Percentiles rank a stretch among this genome's conserved stretches.
phyloP scores from a whole-genome alignment of 2,797 vertebrate species.

The Cirrhinus mrigala region DNA sequence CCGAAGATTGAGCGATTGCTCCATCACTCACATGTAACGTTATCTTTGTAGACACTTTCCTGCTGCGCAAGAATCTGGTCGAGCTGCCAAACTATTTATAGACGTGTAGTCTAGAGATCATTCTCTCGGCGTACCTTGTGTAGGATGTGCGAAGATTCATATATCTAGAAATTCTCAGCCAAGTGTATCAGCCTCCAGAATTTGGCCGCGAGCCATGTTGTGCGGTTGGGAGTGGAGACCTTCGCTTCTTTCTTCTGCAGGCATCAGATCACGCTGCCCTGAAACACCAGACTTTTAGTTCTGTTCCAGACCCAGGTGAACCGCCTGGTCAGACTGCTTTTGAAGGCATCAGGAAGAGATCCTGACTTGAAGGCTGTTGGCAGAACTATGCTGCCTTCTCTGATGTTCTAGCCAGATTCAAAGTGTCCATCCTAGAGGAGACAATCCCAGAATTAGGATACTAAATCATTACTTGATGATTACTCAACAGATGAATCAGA shows the following conservation, averaged over 20 bases:
- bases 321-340: not conserved
- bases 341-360: not conserved
- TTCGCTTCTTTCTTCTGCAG: slow-evolving; percentile 12
- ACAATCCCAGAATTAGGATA: not conserved
- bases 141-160: slow-evolving; percentile 42
- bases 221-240: slow-evolving; percentile 8
- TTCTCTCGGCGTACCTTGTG: slow-evolving; percentile 38
- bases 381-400: not conserved
- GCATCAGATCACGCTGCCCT: not conserved
- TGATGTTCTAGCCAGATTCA: not conserved
- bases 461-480: not conserved
- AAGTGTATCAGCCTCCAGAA: slow-evolving; percentile 33
- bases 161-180: slow-evolving; percentile 29
- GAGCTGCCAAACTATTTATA: slow-evolving; percentile 50
- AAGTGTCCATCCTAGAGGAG: not conserved
- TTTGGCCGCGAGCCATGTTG: slow-evolving; percentile 23
- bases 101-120: slow-evolving; percentile 32
- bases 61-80: slow-evolving; percentile 36
- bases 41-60: slow-evolving; percentile 41
- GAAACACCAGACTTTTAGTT: not conserved
- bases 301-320: not conserved
- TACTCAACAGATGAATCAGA: not conserved
- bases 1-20: slow-evolving; percentile 10
- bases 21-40: slow-evolving; percentile 29
- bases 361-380: not conserved